phyloP scores from a whole-genome alignment of 2,113 vertebrate species.

The Pygoscelis adeliae region DNA sequence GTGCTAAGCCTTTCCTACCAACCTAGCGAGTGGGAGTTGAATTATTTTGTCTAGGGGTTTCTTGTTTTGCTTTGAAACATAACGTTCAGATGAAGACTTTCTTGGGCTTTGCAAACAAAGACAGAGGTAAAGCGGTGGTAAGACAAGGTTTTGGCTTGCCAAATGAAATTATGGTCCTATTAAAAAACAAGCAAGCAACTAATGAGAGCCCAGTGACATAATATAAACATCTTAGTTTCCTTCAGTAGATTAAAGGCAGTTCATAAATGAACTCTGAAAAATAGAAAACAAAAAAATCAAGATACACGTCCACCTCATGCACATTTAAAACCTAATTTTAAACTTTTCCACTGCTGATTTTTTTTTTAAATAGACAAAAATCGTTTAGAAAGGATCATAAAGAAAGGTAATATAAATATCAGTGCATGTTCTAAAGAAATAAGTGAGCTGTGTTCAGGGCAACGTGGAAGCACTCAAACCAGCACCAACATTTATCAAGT shows the following conservation, averaged over 20 bases:
- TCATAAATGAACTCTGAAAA: slow-evolving; percentile 26
- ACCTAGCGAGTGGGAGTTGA: not conserved
- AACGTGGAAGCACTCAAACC: slow-evolving; percentile 35
- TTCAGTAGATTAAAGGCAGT: slow-evolving; percentile 48
- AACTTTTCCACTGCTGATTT: not conserved
- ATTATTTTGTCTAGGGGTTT: slow-evolving; percentile 18
- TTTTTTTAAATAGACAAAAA: not conserved
- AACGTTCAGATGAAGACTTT: not conserved
- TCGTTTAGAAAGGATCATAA: not conserved
- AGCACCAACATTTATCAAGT: slow-evolving; percentile 16
- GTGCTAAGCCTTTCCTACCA: not conserved
- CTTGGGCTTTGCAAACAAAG: not conserved
- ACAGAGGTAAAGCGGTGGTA: not conserved
- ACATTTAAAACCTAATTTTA: not conserved
- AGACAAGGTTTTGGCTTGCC: not conserved
- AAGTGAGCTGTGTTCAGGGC: not conserved
- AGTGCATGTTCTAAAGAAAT: not conserved
- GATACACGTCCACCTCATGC: not conserved
- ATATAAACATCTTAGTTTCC: slow-evolving; percentile 16
- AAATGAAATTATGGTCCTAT: not conserved
- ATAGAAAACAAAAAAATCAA: not conserved
- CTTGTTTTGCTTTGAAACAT: not conserved
- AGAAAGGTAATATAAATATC: slow-evolving; percentile 31
- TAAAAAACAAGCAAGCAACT: slow-evolving; percentile 8
- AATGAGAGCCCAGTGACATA: slow-evolving; percentile 7